Percentiles rank a stretch among this genome's conserved stretches.
phyloP scores from a whole-genome alignment of 2,888 invertebrate genomes.

The Brenthis hecate region DNA sequence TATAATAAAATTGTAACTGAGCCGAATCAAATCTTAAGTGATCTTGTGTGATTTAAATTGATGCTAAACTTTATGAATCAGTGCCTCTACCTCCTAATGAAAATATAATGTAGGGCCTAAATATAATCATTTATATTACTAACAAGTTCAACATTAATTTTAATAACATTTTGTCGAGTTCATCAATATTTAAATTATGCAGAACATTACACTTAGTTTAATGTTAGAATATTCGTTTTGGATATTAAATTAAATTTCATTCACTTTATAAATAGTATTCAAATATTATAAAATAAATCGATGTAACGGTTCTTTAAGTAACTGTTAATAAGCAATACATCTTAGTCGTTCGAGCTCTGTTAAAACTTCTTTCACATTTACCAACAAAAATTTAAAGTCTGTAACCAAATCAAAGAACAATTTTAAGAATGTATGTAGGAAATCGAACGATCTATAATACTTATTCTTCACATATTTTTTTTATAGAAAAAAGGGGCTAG shows the following conservation, averaged over 20 bases:
- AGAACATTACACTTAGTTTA: not conserved
- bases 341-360: not conserved
- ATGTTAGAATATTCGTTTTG: too few species aligned
- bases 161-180: not conserved
- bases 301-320: not conserved
- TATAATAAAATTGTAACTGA: too few species aligned
- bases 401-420: too few species aligned
- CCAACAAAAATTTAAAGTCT: constrained; percentile 4
- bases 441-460: too few species aligned
- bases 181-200: not conserved
- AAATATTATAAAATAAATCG: too few species aligned
- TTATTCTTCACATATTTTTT: too few species aligned
- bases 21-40: too few species aligned
- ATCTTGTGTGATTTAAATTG: not conserved
- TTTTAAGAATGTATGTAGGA: too few species aligned
- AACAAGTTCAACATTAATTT: constrained; percentile 14
- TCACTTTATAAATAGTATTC: too few species aligned
- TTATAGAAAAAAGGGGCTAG: too few species aligned
- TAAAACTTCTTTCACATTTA: not conserved
- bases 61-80: not conserved
- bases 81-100: not conserved
- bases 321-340: not conserved
- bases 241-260: too few species aligned
- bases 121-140: constrained; percentile 3
- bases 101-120: not conserved